Conservation (phyloP, 92 coral and sea anemone species). For the Scolanthus callimorphus region DNA sequence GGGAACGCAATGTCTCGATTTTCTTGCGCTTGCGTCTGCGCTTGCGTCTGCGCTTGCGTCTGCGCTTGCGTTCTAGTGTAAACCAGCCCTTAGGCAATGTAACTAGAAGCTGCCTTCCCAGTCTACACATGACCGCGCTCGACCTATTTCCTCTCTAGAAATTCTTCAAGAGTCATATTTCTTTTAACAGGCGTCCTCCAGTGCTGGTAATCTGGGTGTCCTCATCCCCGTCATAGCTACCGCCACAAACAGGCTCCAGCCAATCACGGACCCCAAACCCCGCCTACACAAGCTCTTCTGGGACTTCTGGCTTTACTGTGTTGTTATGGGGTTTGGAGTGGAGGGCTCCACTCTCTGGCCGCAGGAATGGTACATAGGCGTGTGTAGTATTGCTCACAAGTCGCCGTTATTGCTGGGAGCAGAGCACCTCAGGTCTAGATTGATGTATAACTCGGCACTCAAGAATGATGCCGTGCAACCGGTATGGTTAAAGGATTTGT, state of each 20-base stretch:
- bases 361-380: conserved; percentile 89
- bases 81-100: too few species aligned
- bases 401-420: conserved; percentile 89
- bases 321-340: conserved; percentile 96
- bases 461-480: conserved; percentile 89
- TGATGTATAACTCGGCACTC: conserved; percentile 95
- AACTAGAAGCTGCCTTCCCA: too few species aligned
- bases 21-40: too few species aligned
- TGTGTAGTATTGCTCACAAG: conserved; percentile 82
- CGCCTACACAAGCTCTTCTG: conserved; percentile 89
- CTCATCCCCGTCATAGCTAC: conserved; percentile 91
- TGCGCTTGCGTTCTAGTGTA: too few species aligned
- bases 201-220: conserved; percentile 97
- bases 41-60: too few species aligned
- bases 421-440: conserved; percentile 87
- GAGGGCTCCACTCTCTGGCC: conserved; percentile 94
- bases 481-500: too few species aligned
- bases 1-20: too few species aligned
- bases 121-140: too few species aligned
- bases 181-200: conserved; percentile 80
- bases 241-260: conserved; percentile 78
- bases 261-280: conserved; percentile 90
- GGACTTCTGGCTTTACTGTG: conserved; percentile 98
- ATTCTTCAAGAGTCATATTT: neutral
- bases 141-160: neutral